phyloP scores from a whole-genome alignment of 2,797 vertebrate species.

The Borostomias antarcticus region DNA sequence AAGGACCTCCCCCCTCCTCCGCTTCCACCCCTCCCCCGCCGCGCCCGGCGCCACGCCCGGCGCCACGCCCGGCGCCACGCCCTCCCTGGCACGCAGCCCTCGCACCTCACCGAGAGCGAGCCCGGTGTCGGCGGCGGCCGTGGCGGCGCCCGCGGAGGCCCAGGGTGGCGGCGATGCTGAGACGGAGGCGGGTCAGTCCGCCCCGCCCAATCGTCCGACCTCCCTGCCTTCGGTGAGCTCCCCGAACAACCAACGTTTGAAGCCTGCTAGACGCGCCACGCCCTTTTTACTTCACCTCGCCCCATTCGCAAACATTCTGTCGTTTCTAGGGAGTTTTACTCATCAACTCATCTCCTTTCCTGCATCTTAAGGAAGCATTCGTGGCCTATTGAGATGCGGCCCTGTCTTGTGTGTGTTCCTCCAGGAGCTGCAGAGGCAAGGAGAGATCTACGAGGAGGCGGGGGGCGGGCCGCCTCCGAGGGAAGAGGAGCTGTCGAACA shows the following conservation, averaged over 20 bases:
- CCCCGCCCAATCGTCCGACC: conserved; percentile 55
- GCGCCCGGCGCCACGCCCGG: neutral
- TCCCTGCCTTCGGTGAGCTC: conserved; percentile 64
- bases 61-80: conserved; percentile 24
- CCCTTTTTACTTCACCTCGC: too few relatives aligned
- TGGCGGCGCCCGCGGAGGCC: conserved; percentile 8
- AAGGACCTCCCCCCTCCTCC: conserved; percentile 52
- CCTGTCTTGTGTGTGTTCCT: conserved; percentile 13
- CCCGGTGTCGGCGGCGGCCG: neutral
- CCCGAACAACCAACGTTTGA: too few relatives aligned
- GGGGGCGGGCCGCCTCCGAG: conserved; percentile 14
- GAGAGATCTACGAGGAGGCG: conserved; percentile 36
- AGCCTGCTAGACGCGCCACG: too few relatives aligned
- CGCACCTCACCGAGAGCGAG: conserved; percentile 12
- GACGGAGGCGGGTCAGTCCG: conserved; percentile 21
- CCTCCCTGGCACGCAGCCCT: conserved; percentile 14
- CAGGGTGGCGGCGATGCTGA: conserved; percentile 13
- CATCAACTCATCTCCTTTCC: too few relatives aligned
- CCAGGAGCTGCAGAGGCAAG: conserved; percentile 63
- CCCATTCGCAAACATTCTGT: too few relatives aligned
- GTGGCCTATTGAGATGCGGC: too few relatives aligned
- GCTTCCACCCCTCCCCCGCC: conserved; percentile 60
- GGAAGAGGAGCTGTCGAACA: conserved; percentile 30
- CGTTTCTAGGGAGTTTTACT: too few relatives aligned
- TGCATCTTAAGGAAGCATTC: too few relatives aligned